Percentiles rank a stretch among this genome's conserved stretches.
These are phyloP conservation scores for Dendrophyllia cribrosa DNA, from an alignment of 64 coral and sea anemone species.

Conservation along the genomic window DNA sequence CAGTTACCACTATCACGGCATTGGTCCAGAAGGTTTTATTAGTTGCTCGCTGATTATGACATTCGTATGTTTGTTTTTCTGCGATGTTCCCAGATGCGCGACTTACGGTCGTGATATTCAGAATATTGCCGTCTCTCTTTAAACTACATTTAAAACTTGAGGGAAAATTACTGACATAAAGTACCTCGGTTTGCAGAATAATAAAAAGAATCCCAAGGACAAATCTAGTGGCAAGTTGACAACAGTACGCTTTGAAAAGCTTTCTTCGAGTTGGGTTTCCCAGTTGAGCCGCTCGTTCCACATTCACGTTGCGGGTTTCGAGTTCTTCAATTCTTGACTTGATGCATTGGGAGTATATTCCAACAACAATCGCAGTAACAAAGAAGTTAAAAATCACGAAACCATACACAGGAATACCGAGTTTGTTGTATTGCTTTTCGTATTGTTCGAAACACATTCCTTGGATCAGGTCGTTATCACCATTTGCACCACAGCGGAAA, in stretches of 20 bases:
- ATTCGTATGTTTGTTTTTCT: background rate
- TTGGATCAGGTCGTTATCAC: background rate
- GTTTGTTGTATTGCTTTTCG: constrained; percentile 9
- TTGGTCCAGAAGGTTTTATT: background rate
- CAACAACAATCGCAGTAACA: background rate
- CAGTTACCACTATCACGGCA: background rate
- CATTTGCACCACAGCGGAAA: background rate
- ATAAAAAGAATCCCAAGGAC: background rate
- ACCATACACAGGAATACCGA: background rate
- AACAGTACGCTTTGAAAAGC: background rate
- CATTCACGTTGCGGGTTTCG: background rate
- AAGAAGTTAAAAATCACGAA: background rate
- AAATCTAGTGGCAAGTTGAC: background rate
- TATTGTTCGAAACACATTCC: constrained; percentile 7
- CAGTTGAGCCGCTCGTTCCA: no score
- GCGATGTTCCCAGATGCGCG: background rate
- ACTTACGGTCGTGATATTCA: no score
- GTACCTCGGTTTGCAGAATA: background rate
- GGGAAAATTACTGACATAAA: background rate
- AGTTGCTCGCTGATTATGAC: background rate
- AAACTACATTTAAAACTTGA: background rate
- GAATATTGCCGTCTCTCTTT: background rate
- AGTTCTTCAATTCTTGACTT: background rate
- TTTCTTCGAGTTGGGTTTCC: background rate
- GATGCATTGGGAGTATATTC: background rate